These are phyloP conservation scores for Spodoptera exigua DNA, from an alignment of 2,888 invertebrate species.

Conservation along the genomic window DNA sequence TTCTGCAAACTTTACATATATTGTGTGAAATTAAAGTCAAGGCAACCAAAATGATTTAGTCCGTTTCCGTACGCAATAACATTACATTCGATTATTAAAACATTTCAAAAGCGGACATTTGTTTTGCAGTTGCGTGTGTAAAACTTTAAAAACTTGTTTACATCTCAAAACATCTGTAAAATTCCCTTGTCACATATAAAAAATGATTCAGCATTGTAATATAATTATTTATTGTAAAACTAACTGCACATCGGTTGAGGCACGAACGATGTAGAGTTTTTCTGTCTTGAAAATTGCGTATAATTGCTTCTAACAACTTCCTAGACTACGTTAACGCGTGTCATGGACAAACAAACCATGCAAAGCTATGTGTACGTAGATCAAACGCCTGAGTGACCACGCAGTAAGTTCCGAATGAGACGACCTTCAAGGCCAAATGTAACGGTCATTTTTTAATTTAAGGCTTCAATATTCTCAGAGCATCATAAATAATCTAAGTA, in stretches of 20 bases:
- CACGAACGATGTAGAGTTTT: constrained; percentile 63
- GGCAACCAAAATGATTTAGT: constrained; percentile 41
- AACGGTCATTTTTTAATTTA: constrained; percentile 24
- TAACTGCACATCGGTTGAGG: constrained; percentile 64
- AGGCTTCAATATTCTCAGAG: constrained; percentile 6
- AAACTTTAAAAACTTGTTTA: constrained; percentile 28
- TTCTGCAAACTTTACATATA: constrained; percentile 63
- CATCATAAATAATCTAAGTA: constrained; percentile 18
- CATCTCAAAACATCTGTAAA: constrained; percentile 15
- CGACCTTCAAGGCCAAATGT: constrained; percentile 35
- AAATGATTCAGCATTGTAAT: constrained; percentile 30
- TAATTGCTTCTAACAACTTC: constrained; percentile 77
- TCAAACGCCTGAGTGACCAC: constrained; percentile 50
- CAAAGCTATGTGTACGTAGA: constrained; percentile 50
- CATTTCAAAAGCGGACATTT: constrained; percentile 50
- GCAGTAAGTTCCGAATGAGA: constrained; percentile 22
- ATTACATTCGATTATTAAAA: constrained; percentile 45
- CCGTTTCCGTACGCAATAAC: constrained; percentile 40
- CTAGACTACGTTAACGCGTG: constrained; percentile 67
- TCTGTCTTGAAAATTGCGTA: constrained; percentile 72
- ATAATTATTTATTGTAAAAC: constrained; percentile 44
- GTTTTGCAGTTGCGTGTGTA: constrained; percentile 38
- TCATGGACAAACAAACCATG: constrained; percentile 52
- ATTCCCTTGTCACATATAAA: constrained; percentile 16
- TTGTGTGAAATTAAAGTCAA: constrained; percentile 58